A percentile compares a stretch with the other conserved stretches of the same genome.
Conservation (phyloP, 1,140 invertebrate genomes). For the Scaptodrosophila lebanonensis region DNA sequence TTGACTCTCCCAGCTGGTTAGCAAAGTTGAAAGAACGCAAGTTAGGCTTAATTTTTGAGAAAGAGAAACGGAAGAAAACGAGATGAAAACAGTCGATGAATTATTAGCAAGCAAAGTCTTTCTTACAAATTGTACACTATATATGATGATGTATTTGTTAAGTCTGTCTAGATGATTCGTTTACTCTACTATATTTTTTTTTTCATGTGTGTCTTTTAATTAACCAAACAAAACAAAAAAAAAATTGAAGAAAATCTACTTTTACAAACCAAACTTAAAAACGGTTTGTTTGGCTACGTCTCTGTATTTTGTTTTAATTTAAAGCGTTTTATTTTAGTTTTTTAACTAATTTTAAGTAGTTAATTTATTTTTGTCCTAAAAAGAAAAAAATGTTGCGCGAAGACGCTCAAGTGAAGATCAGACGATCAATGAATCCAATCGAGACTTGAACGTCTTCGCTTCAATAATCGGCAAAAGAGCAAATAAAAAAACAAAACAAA, state of each 20-base stretch:
- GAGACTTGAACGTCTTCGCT: conserved; percentile 38
- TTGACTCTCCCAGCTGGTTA: no score
- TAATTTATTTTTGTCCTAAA: conserved; percentile 69
- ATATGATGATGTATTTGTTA: no score
- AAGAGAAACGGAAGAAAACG: conserved; percentile 1
- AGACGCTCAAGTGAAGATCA: conserved; percentile 7
- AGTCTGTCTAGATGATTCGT: background rate
- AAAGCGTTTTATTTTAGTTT: conserved; percentile 66
- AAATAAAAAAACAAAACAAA: conserved; percentile 18
- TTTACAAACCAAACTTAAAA: conserved; percentile 45
- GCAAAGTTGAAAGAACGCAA: conserved; percentile 33
- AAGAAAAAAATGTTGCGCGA: conserved; percentile 1
- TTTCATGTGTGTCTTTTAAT: conserved; percentile 38
- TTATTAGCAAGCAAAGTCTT: conserved; percentile 13
- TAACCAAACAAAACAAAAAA: no score
- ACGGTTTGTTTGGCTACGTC: conserved; percentile 57
- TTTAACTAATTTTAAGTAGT: conserved; percentile 76
- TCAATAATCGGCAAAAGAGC: conserved; percentile 23
- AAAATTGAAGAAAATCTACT: no score
- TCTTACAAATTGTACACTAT: no score
- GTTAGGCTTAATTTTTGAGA: conserved; percentile 49
- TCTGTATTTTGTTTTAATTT: conserved; percentile 69
- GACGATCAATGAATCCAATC: no score
- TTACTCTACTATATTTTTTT: conserved; percentile 30
- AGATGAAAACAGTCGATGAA: conserved; percentile 1